A percentile compares a stretch with the other conserved stretches of the same genome.
phyloP scores from a whole-genome alignment of 2,113 vertebrate species.

The Callopanchax toddi region DNA sequence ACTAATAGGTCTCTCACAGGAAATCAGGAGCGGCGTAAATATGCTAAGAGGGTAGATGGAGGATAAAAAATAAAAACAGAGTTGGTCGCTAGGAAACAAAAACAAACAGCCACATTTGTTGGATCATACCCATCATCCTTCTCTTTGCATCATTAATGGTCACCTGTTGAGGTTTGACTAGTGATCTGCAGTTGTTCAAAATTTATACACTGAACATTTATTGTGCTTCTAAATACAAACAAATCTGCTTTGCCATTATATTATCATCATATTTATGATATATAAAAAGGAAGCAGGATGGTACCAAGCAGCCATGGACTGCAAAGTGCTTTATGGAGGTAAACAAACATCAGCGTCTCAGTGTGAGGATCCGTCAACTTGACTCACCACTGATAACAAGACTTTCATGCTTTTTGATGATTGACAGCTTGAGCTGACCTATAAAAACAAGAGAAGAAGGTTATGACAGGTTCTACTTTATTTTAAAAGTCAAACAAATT shows the following conservation, averaged over 20 bases:
- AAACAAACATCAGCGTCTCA: conserved; percentile 4
- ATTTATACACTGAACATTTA: neutral
- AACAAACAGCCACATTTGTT: conserved; percentile 39
- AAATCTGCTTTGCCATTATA: neutral
- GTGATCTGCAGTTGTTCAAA: conserved; percentile 3
- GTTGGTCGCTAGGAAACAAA: conserved; percentile 48
- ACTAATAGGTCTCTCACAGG: conserved; percentile 17
- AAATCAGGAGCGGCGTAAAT: conserved; percentile 31
- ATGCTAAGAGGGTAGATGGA: conserved; percentile 26
- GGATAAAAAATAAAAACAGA: conserved; percentile 20
- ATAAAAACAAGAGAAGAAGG: conserved; percentile 15
- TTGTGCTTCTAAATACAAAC: neutral
- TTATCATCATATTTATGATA: neutral
- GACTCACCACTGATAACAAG: conserved; percentile 73
- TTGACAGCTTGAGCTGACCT: conserved; percentile 77
- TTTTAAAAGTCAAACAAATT: too few species aligned
- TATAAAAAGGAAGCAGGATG: neutral
- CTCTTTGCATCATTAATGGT: neutral
- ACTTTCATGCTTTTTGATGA: conserved; percentile 53
- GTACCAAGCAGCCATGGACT: neutral
- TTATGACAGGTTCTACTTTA: too few species aligned
- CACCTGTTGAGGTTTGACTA: neutral
- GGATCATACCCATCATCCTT: conserved; percentile 11
- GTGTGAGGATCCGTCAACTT: neutral
- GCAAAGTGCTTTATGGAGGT: neutral